A percentile compares a stretch with the other conserved stretches of the same genome.
phyloP scores from a whole-genome alignment of 2,113 vertebrate species.

The Athene noctua region DNA sequence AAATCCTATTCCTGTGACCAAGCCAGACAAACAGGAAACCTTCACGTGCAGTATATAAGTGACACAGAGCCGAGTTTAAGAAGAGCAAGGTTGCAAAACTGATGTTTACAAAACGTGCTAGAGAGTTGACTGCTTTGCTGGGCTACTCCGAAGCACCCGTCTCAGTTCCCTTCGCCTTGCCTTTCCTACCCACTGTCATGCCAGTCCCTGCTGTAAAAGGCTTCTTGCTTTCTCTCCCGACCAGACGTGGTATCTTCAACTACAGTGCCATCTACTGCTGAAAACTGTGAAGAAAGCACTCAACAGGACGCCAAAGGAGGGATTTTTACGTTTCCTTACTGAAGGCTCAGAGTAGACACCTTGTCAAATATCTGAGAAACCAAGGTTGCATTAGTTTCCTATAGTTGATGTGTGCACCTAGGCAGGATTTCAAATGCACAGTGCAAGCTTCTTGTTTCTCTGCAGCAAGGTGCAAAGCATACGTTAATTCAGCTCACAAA shows the following conservation, averaged over 20 bases:
- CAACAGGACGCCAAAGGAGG: not conserved
- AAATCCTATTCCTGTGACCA: not conserved
- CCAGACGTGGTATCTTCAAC: not conserved
- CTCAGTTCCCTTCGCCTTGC: rapidly evolving
- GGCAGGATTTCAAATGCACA: not conserved
- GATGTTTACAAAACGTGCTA: rapidly evolving
- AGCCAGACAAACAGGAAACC: not conserved
- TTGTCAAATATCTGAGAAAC: not conserved
- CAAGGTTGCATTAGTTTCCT: not conserved
- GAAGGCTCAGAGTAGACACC: not conserved
- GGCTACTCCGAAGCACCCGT: rapidly evolving
- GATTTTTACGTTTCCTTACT: not conserved
- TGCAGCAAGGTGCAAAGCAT: not conserved
- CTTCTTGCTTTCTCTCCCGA: rapidly evolving
- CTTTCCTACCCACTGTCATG: not conserved
- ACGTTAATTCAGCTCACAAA: not conserved
- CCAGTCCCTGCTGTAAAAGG: rapidly evolving
- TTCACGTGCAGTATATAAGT: not conserved
- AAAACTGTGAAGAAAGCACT: not conserved
- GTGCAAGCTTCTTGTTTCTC: not conserved
- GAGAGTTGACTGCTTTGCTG: not conserved
- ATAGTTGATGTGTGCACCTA: not conserved
- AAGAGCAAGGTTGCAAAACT: not conserved
- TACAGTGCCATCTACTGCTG: conserved; percentile 8
- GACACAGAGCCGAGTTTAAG: not conserved